Conservation (phyloP, 2,797 vertebrate species). For the Falco cherrug region DNA sequence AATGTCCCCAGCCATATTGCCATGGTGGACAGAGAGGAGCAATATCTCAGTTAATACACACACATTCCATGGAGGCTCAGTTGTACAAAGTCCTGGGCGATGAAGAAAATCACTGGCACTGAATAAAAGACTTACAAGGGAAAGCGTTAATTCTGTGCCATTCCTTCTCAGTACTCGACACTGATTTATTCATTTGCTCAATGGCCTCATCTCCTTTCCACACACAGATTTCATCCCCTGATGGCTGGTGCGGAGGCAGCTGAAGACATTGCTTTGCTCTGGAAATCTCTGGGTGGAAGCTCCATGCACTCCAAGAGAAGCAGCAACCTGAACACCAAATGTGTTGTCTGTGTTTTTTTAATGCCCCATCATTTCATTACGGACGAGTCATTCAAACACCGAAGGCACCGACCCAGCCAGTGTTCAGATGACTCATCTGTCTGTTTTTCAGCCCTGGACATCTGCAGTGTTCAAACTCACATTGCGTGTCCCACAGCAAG, state of each 20-base stretch:
- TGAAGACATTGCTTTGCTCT: not conserved
- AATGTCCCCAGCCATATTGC: not conserved
- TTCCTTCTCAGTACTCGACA: not conserved
- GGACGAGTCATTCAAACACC: not conserved
- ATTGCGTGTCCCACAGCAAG: not conserved
- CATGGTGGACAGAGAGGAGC: not conserved
- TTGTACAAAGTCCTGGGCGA: not conserved
- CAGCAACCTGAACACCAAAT: not conserved
- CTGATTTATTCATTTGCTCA: not conserved
- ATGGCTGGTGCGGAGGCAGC: not conserved
- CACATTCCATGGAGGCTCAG: not conserved
- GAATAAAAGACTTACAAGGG: not conserved
- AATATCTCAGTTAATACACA: not conserved
- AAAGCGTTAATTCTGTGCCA: not conserved
- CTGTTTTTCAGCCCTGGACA: not conserved
- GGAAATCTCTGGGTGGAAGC: not conserved
- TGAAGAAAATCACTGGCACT: not conserved
- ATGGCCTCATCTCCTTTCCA: not conserved
- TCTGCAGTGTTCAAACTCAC: not conserved
- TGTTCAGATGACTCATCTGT: not conserved
- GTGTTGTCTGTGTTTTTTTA: not conserved
- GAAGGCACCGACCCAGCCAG: not conserved
- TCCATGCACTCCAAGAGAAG: not conserved
- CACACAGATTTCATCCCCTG: constrained; percentile 60
- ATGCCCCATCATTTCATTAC: not conserved